Conservation (phyloP, 2,797 vertebrate species). For the Rhadinocentrus ornatus region DNA sequence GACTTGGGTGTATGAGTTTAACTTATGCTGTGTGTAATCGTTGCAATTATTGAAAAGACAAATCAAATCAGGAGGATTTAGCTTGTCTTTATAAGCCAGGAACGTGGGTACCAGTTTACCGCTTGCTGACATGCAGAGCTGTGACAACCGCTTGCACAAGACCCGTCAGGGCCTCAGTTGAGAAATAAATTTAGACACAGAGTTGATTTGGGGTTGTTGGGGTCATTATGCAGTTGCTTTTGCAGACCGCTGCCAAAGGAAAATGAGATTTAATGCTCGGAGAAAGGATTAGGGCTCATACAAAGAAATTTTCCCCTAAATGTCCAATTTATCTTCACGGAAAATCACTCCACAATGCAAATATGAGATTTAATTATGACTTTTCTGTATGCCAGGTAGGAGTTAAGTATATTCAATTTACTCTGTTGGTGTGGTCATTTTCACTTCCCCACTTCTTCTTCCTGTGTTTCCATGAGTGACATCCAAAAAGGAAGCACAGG, state of each 20-base stretch:
- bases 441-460: slow-evolving; percentile 16
- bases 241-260: slow-evolving; percentile 14
- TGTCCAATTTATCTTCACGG: background rate
- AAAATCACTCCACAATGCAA: slow-evolving; percentile 4
- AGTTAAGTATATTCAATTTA: slow-evolving; percentile 7
- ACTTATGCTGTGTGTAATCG: slow-evolving; percentile 61
- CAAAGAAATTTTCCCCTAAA: background rate
- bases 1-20: slow-evolving; percentile 58
- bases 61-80: slow-evolving; percentile 44
- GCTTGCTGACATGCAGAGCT: slow-evolving; percentile 36
- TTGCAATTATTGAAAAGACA: slow-evolving; percentile 59
- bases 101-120: slow-evolving; percentile 27
- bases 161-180: slow-evolving; percentile 12
- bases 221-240: slow-evolving; percentile 45
- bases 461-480: slow-evolving; percentile 13
- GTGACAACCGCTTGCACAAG: slow-evolving; percentile 53
- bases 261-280: slow-evolving; percentile 11
- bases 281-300: slow-evolving; percentile 3
- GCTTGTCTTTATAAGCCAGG: slow-evolving; percentile 18
- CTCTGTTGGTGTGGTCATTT: slow-evolving; percentile 5
- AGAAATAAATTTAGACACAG: slow-evolving; percentile 50
- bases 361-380: background rate
- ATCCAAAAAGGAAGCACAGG: slow-evolving; percentile 35
- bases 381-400: slow-evolving; percentile 3
- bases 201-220: slow-evolving; percentile 30